Evolutionary conservation across 2,797 vertebrate genomes (phyloP), one percentile per base, ranked within the genome.

Genomic region (Coregonus suidteri): DNA sequence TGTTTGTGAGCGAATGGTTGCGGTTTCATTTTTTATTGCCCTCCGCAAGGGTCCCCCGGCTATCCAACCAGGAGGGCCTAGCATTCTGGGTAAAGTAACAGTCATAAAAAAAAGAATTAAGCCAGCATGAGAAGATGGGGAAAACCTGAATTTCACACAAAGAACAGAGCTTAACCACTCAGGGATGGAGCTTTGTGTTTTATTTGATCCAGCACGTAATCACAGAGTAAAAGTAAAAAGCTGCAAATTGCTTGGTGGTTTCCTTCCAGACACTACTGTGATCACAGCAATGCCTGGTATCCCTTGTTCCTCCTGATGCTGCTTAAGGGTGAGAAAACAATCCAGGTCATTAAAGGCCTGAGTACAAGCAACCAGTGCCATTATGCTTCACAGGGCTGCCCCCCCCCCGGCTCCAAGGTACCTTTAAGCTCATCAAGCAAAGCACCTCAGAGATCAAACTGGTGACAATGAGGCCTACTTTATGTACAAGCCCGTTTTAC

Each of bases 291-390:
- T 53, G 68, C 53, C 56, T 71, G 64, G n/a, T 15, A 4, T 62
- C 18, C 51, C 47, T 4, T 4, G 71, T 72, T 75, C 41, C 41
- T 35, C 51, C 47, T 15, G 14, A 14, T 53, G 31, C 47, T 59
- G 34, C 66, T 51, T 77, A 75, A 78, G 51, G 72, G 35, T 59
- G 74, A 75, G 72, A 80, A 78, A 77, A 69, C 7, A n/a, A 56
- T 79, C 82, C 80, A 85, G 54, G 67, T 73, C 75, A 73, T 84
- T 84, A 79, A 18, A 6, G 67, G 47, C 66, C 16, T 74, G 65
- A 71, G 71, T 54, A 56, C 56, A 52, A 75, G 80, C 75, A 82
- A 79, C 64, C 75, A 30, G 20, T 37, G 6, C 62, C 70, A 76
- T 82, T 82, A 82, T 71, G 35, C 56, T 59, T 71, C 13, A 62